Evolutionary conservation across 2,797 vertebrate genomes (phyloP).

Genomic region (Platalea minor): DNA sequence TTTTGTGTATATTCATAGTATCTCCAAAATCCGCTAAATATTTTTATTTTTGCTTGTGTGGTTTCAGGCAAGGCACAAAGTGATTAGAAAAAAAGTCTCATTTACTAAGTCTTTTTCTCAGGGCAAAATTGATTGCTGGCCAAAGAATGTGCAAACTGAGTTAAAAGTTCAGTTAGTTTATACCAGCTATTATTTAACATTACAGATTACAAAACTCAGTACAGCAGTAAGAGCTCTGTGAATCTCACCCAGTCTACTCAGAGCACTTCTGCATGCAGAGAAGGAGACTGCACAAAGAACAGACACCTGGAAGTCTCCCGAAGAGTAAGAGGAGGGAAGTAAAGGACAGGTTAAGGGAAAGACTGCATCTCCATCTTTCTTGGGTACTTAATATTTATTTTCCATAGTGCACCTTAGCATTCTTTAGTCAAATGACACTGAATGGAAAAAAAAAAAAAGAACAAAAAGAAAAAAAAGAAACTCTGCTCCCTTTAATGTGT

Average conservation of each 20-base stretch:
- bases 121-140: not conserved
- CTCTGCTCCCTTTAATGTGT: accelerated
- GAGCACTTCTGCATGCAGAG: not conserved
- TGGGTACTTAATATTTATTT: not conserved
- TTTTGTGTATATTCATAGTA: not conserved
- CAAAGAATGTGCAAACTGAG: not conserved
- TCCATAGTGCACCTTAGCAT: not conserved
- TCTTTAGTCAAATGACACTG: not conserved
- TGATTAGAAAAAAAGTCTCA: not conserved
- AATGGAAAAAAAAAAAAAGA: accelerated
- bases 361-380: not conserved
- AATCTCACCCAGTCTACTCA: not conserved
- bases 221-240: not conserved
- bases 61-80: not conserved
- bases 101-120: not conserved
- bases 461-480: not conserved
- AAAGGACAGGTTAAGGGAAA: not conserved
- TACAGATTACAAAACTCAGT: not conserved
- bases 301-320: not conserved
- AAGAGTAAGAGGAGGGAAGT: not conserved
- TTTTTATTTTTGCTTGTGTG: not conserved
- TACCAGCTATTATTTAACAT: not conserved
- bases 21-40: not conserved
- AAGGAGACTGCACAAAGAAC: not conserved
- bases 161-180: not conserved